These are phyloP conservation scores for Paralichthys olivaceus DNA, from an alignment of 2,113 vertebrate genomes.

Conservation along the genomic window DNA sequence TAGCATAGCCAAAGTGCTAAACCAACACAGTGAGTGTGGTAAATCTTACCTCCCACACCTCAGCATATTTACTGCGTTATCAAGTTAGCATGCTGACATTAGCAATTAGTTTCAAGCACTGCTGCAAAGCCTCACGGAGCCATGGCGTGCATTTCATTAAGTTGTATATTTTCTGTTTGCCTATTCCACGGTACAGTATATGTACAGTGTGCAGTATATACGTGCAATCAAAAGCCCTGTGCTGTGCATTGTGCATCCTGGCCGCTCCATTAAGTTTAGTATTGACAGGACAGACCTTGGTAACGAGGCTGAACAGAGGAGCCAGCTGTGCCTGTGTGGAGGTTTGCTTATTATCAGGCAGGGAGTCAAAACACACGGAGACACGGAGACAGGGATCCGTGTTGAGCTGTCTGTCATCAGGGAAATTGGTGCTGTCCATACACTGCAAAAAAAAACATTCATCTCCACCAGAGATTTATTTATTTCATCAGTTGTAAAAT, in stretches of 20 bases:
- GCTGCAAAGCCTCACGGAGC: background rate
- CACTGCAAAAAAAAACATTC: slow-evolving; percentile 10
- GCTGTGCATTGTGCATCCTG: slow-evolving; percentile 35
- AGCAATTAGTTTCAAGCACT: background rate
- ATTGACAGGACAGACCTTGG: slow-evolving; percentile 56
- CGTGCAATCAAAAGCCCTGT: slow-evolving; percentile 5
- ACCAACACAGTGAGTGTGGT: background rate
- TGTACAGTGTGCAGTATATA: background rate
- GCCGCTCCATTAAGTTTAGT: slow-evolving; percentile 53
- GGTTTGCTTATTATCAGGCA: slow-evolving; percentile 73
- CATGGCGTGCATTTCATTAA: slow-evolving; percentile 7
- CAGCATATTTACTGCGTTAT: background rate
- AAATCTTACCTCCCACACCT: background rate
- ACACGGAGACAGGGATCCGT: slow-evolving; percentile 57
- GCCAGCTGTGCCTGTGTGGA: slow-evolving; percentile 63
- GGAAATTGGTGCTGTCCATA: slow-evolving; percentile 50
- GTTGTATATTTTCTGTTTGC: background rate
- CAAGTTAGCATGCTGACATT: slow-evolving; percentile 8
- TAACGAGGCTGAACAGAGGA: slow-evolving; percentile 65
- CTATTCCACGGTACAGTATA: background rate
- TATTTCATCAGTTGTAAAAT: slow-evolving; percentile 20
- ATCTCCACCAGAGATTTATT: slow-evolving; percentile 19
- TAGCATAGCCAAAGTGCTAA: background rate
- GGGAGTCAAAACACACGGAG: slow-evolving; percentile 63
- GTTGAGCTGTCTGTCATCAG: slow-evolving; percentile 61